Base-by-base conservation (phyloP, 2,888 invertebrate genomes). In the Iphiclides podalirius region DNA sequence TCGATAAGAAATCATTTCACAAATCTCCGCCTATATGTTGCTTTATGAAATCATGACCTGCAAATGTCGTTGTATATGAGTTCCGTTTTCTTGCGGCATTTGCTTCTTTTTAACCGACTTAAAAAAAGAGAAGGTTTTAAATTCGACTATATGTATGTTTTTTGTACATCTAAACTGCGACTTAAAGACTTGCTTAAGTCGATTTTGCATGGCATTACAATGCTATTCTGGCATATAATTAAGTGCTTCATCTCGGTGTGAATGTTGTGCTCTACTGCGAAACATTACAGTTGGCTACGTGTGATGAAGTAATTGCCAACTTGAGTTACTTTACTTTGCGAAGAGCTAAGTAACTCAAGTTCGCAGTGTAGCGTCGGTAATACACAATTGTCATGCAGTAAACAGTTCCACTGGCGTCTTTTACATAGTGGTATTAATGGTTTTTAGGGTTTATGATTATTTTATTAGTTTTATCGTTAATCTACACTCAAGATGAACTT, bases 221-320 rank as follows among this genome's bases (percentile, higher is more conserved):
- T 37, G 33, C 44, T 39, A 44, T 42, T 49, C 45, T 28, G 50
- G 42, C 50, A 50, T 54, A 52, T 55, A 64, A 65, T 67, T 65
- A 67, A 60, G 60, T 61, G 59, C 60, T 60, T 59, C 64, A 61
- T 66, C 63, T 56, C 57, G 47, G 54, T 61, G 62, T 65, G 66
- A 61, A 63, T 64, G 59, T 68, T 66, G 65, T 66, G 62, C 54
- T 60, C 59, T 61, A 60, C 61, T 61, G 55, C 55, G 66, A 72
- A 67, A 67, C 57, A 61, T 66, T 65, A 65, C 63, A 61, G 58
- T 58, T 53, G 53, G 52, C 52, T 56, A 51, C 48, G 53, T 57
- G 57, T 53, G 61, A 65, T 70, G 63, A 57, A 60, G 67, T 67
- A 66, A 72, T 63, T 64, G 60, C 40, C 46, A 47, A 47, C 52